Evolutionary conservation across 2,888 invertebrate genomes (phyloP), one percentile per base, ranked within the genome.

Genomic region (Drosophila borealis): DNA sequence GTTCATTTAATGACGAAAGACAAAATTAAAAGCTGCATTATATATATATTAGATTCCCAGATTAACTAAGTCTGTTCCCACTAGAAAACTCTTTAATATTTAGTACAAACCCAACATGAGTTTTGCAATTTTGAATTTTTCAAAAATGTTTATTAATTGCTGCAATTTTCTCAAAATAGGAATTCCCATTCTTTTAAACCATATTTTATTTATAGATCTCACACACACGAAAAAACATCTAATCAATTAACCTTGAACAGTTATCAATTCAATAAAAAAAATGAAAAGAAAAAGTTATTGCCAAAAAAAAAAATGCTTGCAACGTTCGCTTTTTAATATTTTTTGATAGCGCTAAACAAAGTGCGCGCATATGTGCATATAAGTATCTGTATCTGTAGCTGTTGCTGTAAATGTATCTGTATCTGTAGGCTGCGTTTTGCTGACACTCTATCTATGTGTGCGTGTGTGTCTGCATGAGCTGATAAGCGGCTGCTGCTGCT

Each of bases 241-340:
- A 81, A 81, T 81, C 81, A 74, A 54, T 64, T 62, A 74, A 76
- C 80, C 80, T 81, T 81, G 80, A 81, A 73, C 36, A 42, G 48
- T 66, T 81, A 84, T 84, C 81, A 79, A 49, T 37, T 59, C 39
- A 33, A 50, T 46, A 14, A 55, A 59, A 57, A 59, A 45, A 0
- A 3, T 17, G 5, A 21, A 39, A 21, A 34, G 29, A 14, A 50
- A 29, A 29, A 29, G 29, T 37, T 39, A 39, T 69, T 64, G 73
- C 63, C 62, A 62, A 68, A 73, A 69, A 72, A 73, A 55, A 64
- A 34, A 13, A 41, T 45, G 60, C 64, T 44, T 76, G 75, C 75
- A 76, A 54, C 53, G 42, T 60, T 69, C 61, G 55, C 45, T 51
- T 75, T 36, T 39, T 9, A 44, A 41, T 29, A 29, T 29, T 29